Evolutionary conservation across 2,888 invertebrate genomes (phyloP).

Genomic region (Melitaea athalia): DNA sequence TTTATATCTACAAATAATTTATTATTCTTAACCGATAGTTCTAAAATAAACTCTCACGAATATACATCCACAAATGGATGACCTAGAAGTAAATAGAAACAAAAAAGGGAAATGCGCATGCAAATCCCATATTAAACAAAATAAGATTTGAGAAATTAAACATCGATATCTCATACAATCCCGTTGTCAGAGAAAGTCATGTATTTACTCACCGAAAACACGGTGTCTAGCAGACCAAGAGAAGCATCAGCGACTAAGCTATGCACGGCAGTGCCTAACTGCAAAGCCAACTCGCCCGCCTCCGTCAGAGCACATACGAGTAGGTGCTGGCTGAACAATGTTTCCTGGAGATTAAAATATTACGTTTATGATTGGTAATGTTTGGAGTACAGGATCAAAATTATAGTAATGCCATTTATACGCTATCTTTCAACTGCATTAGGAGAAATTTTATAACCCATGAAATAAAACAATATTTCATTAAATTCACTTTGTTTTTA

Average conservation of each 20-base stretch:
- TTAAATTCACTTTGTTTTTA: no score
- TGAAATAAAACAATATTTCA: no score
- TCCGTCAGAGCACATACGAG: slow-evolving; percentile 97
- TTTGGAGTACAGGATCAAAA: neutral
- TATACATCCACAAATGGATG: no score
- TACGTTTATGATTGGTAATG: neutral
- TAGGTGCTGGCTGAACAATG: slow-evolving; percentile 94
- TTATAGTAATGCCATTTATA: no score
- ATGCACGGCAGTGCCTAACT: slow-evolving; percentile 96
- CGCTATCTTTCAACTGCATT: no score
- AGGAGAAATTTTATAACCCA: no score
- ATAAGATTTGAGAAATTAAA: neutral
- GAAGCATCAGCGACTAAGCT: slow-evolving; percentile 94
- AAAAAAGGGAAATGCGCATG: no score
- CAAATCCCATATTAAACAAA: neutral
- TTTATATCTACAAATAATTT: neutral
- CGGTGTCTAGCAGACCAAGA: slow-evolving; percentile 85
- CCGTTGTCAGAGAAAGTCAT: no score
- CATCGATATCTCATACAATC: neutral
- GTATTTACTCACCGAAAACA: slow-evolving; percentile 70
- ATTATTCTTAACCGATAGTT: no score
- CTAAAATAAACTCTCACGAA: no score
- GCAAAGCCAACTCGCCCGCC: slow-evolving; percentile 93
- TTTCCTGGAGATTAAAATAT: slow-evolving; percentile 82
- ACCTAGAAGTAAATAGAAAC: no score